A percentile compares a stretch with the other conserved stretches of the same genome.
Evolutionary conservation across 2,797 vertebrate species (phyloP).

Genomic region (Gambusia yucatana): DNA sequence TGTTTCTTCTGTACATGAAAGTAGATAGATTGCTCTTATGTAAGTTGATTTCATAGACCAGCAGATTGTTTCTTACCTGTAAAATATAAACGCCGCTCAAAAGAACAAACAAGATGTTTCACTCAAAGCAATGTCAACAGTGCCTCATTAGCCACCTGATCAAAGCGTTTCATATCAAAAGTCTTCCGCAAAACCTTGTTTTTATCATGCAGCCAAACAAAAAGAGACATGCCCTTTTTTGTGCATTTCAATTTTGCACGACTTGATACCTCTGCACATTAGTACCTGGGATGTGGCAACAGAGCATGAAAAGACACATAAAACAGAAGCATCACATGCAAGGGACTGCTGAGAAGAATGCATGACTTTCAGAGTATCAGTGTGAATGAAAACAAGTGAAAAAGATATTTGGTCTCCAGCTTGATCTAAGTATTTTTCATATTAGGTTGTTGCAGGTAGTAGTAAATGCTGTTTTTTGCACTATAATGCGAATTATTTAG

Average conservation of each 20-base stretch:
- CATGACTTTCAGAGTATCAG: constrained; percentile 38
- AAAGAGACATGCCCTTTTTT: constrained; percentile 50
- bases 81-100: constrained; percentile 53
- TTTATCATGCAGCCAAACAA: constrained; percentile 56
- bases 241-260: constrained; percentile 44
- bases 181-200: constrained; percentile 38
- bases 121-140: constrained; percentile 55
- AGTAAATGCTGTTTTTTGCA: neutral
- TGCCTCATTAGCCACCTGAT: constrained; percentile 66
- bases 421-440: neutral
- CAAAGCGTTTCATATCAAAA: constrained; percentile 63
- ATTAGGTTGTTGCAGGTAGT: constrained; percentile 5
- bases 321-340: constrained; percentile 46
- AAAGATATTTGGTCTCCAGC: constrained; percentile 31
- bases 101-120: constrained; percentile 43
- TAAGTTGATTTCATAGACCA: constrained; percentile 35
- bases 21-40: constrained; percentile 19
- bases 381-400: constrained; percentile 36
- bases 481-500: constrained; percentile 18
- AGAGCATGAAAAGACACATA: constrained; percentile 32
- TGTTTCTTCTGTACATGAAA: constrained; percentile 39
- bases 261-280: constrained; percentile 56
- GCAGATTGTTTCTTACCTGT: constrained; percentile 16
- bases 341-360: constrained; percentile 40
- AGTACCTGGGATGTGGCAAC: constrained; percentile 37